These are phyloP conservation scores for Lepus timidus DNA, from an alignment of 2,113 vertebrate species.

Conservation along the genomic window DNA sequence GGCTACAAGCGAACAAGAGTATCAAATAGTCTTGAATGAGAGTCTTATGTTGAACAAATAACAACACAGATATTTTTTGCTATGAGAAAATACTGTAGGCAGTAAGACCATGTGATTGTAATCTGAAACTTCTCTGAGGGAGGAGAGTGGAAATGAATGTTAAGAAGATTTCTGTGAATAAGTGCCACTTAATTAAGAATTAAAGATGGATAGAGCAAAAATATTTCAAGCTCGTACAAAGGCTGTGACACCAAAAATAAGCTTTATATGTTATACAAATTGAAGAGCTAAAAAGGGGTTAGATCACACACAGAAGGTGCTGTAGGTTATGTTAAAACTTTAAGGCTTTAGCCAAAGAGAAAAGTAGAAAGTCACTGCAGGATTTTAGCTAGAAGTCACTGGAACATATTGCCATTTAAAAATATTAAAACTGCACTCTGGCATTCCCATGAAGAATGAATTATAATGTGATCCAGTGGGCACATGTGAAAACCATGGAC, in stretches of 20 bases:
- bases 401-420: too few species aligned
- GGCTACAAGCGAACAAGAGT: not conserved
- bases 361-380: too few species aligned
- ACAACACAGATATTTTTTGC: slow-evolving; percentile 26
- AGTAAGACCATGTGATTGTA: not conserved
- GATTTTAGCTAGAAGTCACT: too few species aligned
- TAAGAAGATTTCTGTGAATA: not conserved
- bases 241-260: not conserved
- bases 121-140: not conserved
- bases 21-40: not conserved
- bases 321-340: too few species aligned
- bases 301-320: too few species aligned
- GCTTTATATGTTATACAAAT: not conserved
- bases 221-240: slow-evolving; percentile 14
- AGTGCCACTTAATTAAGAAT: not conserved
- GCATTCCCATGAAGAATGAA: too few species aligned
- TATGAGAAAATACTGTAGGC: not conserved
- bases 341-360: too few species aligned
- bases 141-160: not conserved
- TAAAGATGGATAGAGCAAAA: slow-evolving; percentile 14
- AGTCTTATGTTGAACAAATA: not conserved
- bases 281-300: not conserved
- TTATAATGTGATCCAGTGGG: too few species aligned
- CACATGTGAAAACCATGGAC: too few species aligned
- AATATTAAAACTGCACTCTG: too few species aligned